A percentile compares a stretch with the other conserved stretches of the same genome.
Evolutionary conservation across 2,113 vertebrate species (phyloP).

Genomic region (Fukomys damarensis): DNA sequence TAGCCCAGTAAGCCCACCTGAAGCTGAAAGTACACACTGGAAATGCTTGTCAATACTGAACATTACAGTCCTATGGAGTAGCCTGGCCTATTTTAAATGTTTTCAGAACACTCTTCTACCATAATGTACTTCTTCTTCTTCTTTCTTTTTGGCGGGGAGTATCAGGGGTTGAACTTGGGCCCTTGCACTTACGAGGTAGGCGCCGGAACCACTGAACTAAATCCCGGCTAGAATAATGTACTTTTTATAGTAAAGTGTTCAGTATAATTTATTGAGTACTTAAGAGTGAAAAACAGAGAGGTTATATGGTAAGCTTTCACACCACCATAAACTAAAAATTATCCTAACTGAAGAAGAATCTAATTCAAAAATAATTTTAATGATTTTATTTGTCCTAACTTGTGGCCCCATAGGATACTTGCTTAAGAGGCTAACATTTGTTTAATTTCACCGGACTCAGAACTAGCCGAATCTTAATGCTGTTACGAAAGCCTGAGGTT

Average conservation of each 20-base stretch:
- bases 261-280: neutral
- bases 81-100: no score
- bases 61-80: neutral
- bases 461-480: neutral
- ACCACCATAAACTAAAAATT: neutral
- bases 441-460: neutral
- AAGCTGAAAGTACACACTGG: neutral
- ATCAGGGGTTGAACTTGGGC: no score
- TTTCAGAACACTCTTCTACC: neutral
- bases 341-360: neutral
- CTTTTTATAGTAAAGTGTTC: neutral
- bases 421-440: neutral
- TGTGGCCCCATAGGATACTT: neutral
- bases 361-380: neutral
- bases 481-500: neutral
- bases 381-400: neutral
- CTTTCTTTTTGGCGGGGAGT: no score
- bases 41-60: neutral
- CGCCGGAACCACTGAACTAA: no score
- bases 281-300: neutral
- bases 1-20: neutral
- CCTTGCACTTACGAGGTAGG: no score
- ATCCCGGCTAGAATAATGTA: no score
- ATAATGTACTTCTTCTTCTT: neutral
- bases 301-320: neutral